Evolutionary conservation across 2,113 vertebrate genomes (phyloP).

Genomic region (Heterocephalus glaber): DNA sequence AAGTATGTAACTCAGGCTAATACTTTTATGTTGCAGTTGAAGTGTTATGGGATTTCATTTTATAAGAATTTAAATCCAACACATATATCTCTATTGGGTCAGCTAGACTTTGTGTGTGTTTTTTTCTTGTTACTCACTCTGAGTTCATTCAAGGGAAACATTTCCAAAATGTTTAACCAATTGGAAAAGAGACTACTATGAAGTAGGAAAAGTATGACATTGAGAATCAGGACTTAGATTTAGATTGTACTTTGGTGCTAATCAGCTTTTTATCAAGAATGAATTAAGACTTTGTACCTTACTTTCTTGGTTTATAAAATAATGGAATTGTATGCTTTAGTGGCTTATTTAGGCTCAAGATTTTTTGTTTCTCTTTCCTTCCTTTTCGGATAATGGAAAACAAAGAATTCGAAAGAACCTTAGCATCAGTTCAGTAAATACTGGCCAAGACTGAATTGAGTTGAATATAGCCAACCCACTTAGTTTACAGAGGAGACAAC

Average conservation of each 20-base stretch:
- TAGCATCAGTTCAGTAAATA: neutral
- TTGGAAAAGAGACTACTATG: neutral
- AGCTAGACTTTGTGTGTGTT: neutral
- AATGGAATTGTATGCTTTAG: neutral
- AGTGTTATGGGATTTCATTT: conserved; percentile 70
- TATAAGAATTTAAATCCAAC: conserved; percentile 62
- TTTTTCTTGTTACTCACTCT: conserved; percentile 15
- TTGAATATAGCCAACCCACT: neutral
- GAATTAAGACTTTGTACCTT: neutral
- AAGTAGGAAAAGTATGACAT: neutral
- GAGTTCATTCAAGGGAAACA: conserved; percentile 56
- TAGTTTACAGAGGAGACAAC: neutral
- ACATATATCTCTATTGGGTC: conserved; percentile 62
- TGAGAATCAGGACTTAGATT: neutral
- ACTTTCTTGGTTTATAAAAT: neutral
- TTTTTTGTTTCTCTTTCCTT: neutral
- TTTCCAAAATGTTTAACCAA: neutral
- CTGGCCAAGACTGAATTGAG: neutral
- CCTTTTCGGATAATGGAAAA: neutral
- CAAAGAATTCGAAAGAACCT: neutral
- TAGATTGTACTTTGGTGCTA: neutral
- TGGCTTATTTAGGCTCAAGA: neutral
- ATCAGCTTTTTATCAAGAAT: neutral
- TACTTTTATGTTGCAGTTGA: conserved; percentile 67
- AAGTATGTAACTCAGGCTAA: conserved; percentile 45